A percentile compares a stretch with the other conserved stretches of the same genome.
These are phyloP conservation scores for Turdus rufiventris DNA, from an alignment of 2,113 vertebrate species.

Conservation along the genomic window DNA sequence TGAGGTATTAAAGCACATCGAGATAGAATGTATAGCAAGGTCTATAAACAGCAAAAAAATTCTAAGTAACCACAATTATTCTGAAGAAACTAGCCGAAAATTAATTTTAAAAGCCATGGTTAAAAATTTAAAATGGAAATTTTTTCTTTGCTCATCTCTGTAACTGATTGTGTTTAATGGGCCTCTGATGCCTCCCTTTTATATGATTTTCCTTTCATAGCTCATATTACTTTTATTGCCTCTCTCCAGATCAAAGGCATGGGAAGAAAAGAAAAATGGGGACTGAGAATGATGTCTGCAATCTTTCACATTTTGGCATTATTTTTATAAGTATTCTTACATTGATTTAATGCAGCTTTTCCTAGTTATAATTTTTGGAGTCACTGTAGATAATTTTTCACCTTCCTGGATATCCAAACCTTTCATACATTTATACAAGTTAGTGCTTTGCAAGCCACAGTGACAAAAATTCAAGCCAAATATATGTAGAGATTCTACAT, in stretches of 20 bases:
- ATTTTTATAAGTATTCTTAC: constrained; percentile 13
- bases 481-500: background rate
- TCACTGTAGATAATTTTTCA: background rate
- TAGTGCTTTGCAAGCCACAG: background rate
- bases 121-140: background rate
- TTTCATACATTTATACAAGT: background rate
- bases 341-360: background rate
- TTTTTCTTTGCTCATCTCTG: background rate
- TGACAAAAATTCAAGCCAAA: background rate
- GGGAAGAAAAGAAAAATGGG: background rate
- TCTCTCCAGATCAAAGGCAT: constrained; percentile 12
- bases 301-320: background rate
- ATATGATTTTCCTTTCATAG: constrained; percentile 19
- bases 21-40: background rate
- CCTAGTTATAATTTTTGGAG: background rate
- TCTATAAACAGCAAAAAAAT: background rate
- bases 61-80: background rate
- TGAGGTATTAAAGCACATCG: background rate
- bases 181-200: background rate
- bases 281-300: background rate
- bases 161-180: constrained; percentile 2
- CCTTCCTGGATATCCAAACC: background rate
- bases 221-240: background rate
- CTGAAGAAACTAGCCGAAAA: background rate
- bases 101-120: background rate